Conservation (phyloP, 2,888 invertebrate species). For the Ophion costatus region DNA sequence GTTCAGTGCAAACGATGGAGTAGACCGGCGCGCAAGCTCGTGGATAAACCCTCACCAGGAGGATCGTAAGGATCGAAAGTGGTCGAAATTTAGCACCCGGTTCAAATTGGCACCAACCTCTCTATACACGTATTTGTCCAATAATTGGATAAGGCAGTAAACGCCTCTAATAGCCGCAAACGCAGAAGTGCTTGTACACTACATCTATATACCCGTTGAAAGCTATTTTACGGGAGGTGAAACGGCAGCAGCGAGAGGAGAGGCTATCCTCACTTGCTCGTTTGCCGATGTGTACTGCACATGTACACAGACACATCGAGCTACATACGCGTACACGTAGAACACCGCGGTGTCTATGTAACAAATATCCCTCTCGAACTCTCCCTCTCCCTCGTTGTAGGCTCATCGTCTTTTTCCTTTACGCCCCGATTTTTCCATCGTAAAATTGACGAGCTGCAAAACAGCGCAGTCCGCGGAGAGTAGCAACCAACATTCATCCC, state of each 20-base stretch:
- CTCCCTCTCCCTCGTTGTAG: conserved; percentile 52
- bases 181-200: conserved; percentile 65
- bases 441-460: conserved; percentile 65
- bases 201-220: conserved; percentile 76
- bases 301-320: conserved; percentile 11
- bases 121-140: conserved; percentile 75
- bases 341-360: conserved; percentile 39
- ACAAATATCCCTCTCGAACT: conserved; percentile 50
- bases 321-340: conserved; percentile 10
- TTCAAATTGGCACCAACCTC: conserved; percentile 28
- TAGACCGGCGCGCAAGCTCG: not conserved
- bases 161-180: conserved; percentile 77
- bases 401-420: conserved; percentile 63
- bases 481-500: conserved; percentile 41
- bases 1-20: not conserved
- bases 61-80: conserved; percentile 1
- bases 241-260: conserved; percentile 57
- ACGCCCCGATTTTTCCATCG: conserved; percentile 63
- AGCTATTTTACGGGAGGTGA: conserved; percentile 71
- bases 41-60: not conserved
- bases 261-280: conserved; percentile 58
- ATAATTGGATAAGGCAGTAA: conserved; percentile 81
- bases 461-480: conserved; percentile 31
- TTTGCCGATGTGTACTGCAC: conserved; percentile 59
- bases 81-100: conserved; percentile 6